Evolutionary conservation across 2,888 invertebrate genomes (phyloP).

Genomic region (Nipponacmea schrenckii): DNA sequence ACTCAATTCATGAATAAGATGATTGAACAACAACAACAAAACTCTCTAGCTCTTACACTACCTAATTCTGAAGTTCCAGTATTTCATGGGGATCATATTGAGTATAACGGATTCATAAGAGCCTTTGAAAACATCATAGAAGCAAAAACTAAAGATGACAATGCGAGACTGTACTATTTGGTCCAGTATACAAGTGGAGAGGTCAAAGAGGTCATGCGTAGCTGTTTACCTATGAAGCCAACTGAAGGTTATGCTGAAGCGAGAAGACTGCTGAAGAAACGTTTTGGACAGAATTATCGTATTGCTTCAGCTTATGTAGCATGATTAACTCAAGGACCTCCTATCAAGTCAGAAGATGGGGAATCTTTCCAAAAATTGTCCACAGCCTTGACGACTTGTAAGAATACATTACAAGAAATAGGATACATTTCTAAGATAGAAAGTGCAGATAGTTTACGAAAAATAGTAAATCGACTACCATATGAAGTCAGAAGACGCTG

Average conservation of each 20-base stretch:
- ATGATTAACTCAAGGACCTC: neutral
- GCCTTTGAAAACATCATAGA: neutral
- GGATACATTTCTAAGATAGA: slow-evolving; percentile 7
- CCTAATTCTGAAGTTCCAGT: neutral
- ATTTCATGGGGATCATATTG: neutral
- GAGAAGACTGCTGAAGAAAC: slow-evolving; percentile 2
- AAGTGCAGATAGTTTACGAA: slow-evolving; percentile 25
- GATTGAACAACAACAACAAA: neutral
- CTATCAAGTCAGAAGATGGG: slow-evolving; percentile 17
- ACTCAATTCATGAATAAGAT: neutral
- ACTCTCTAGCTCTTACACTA: neutral
- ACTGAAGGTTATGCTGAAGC: slow-evolving; percentile 9
- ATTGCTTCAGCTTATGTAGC: slow-evolving; percentile 12
- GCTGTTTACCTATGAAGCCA: slow-evolving; percentile 10
- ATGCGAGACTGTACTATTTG: neutral
- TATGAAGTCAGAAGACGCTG: slow-evolving; percentile 25
- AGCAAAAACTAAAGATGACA: neutral
- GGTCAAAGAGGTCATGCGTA: slow-evolving; percentile 14
- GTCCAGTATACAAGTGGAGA: slow-evolving; percentile 19
- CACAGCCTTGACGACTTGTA: slow-evolving; percentile 27
- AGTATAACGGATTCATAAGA: neutral
- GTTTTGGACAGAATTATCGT: slow-evolving; percentile 7
- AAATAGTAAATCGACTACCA: slow-evolving; percentile 24
- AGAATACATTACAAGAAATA: slow-evolving; percentile 22
- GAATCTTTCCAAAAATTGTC: slow-evolving; percentile 26